Evolutionary conservation across 2,888 invertebrate species (phyloP), one percentile per base, ranked within the genome.

Genomic region (Halictus ligatus): DNA sequence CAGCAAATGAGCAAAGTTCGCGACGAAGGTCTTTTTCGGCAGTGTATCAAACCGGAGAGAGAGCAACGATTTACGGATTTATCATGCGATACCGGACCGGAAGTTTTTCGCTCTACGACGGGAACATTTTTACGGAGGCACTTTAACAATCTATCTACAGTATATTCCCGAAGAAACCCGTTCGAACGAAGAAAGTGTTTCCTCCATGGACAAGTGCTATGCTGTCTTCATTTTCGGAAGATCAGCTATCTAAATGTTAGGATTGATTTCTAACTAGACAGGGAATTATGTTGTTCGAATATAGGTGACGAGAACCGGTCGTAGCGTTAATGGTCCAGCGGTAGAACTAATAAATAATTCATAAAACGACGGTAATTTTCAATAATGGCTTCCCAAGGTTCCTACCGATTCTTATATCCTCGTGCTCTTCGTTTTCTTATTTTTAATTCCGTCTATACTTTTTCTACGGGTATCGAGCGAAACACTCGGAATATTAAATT

Each of bases 1-100:
- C 60, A 73, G 78, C 64, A 83, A 87, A 86, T 83, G 86, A 82
- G 80, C n/a, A 86, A 87, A 87, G 83, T 87, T 87, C 54, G 71
- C 73, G 78, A 80, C 54, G 74, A 69, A 78, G 60, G 78, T 74
- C 80, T 75, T 80, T 80, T 73, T 69, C 75, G 46, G 69, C 40
- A 76, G 75, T 79, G 73, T 80, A 78, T 76, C 80, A 74, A 69
- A 35, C 60, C 15, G n/a, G 25, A 29, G 21, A 29, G 21, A 35
- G 21, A 60, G 21, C 48, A n/a, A 58, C 43, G 73, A 29, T 54
- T 43, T n/a, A 43, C 48, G 46, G 75, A 81, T 78, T 84, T 72
- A 58, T 64, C 71, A 60, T n/a, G 29, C 71, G n/a, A 74, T 50
- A 74, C 25, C 58, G 18, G 25, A 46, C 6, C 50, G 12, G 48